These are phyloP conservation scores for Lutraria rhynchaena DNA, from an alignment of 1,140 invertebrate species.

Conservation along the genomic window DNA sequence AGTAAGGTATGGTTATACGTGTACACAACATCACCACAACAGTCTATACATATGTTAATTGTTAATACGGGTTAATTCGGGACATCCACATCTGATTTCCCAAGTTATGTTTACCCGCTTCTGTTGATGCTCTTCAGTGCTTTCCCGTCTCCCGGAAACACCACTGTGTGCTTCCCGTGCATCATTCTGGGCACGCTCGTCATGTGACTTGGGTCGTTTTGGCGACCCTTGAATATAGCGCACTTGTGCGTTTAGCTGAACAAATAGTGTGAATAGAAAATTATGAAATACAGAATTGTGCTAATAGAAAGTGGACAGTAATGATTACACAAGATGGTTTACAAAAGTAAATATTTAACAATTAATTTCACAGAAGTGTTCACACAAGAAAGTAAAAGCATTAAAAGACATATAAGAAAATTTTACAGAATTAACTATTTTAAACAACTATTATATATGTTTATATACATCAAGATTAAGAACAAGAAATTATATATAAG, in stretches of 20 bases:
- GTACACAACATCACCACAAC: slow-evolving; percentile 10
- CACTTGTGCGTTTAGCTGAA: slow-evolving; percentile 58
- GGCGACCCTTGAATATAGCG: slow-evolving; percentile 63
- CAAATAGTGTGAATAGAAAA: no score
- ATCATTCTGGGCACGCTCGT: slow-evolving; percentile 69
- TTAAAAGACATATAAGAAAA: no score
- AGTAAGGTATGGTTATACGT: not conserved
- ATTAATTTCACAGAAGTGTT: no score
- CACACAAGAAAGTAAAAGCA: no score
- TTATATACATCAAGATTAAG: no score
- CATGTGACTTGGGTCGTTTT: slow-evolving; percentile 72
- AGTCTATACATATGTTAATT: not conserved
- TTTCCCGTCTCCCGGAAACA: slow-evolving; percentile 32
- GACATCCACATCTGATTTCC: not conserved
- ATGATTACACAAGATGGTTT: no score
- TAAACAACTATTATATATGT: no score
- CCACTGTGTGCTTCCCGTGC: slow-evolving; percentile 54
- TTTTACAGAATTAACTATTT: no score
- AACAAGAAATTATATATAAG: no score
- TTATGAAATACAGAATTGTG: no score
- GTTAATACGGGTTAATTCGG: slow-evolving; percentile 16
- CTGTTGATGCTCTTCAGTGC: slow-evolving; percentile 67
- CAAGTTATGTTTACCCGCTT: slow-evolving; percentile 63
- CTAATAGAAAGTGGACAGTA: no score
- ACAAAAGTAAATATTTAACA: no score